phyloP scores from a whole-genome alignment of 2,888 invertebrate species.

The Macrosoma leucophasiata region DNA sequence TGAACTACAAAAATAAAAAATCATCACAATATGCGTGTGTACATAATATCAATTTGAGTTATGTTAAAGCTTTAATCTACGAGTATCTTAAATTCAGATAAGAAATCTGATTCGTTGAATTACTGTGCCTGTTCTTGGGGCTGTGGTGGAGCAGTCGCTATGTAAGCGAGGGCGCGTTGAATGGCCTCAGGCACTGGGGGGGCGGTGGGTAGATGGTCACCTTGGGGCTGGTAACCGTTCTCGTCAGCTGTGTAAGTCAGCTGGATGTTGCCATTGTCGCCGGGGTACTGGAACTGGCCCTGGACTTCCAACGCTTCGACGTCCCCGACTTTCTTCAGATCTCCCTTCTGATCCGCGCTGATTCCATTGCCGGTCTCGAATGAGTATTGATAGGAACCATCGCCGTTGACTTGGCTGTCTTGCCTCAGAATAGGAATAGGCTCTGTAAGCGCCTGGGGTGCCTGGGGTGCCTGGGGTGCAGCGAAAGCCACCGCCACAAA shows the following conservation, averaged over 20 bases:
- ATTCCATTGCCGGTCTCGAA: conserved; percentile 83
- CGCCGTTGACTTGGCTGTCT: conserved; percentile 74
- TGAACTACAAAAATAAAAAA: conserved; percentile 23
- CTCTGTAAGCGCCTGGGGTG: conserved; percentile 55
- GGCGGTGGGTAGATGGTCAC: conserved; percentile 78
- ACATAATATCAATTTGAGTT: no score
- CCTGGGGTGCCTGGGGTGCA: conserved; percentile 49
- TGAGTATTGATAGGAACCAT: conserved; percentile 77
- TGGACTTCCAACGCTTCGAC: conserved; percentile 74
- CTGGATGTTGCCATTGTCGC: conserved; percentile 79
- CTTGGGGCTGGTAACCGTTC: conserved; percentile 81
- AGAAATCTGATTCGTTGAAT: no score
- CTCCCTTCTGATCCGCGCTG: conserved; percentile 75
- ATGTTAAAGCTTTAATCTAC: no score
- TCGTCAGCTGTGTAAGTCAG: conserved; percentile 82
- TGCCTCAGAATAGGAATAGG: conserved; percentile 75
- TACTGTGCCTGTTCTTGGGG: conserved; percentile 32
- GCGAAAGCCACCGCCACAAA: conserved; percentile 52
- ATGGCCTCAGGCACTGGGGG: conserved; percentile 84
- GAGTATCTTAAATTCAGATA: no score
- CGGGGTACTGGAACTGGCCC: conserved; percentile 80
- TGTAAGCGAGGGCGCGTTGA: conserved; percentile 78
- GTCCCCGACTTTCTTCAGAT: conserved; percentile 75
- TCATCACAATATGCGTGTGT: no score
- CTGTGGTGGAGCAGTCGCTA: conserved; percentile 78